phyloP scores from a whole-genome alignment of 1,140 invertebrate genomes.

The Ceratosolen fusciceps region DNA sequence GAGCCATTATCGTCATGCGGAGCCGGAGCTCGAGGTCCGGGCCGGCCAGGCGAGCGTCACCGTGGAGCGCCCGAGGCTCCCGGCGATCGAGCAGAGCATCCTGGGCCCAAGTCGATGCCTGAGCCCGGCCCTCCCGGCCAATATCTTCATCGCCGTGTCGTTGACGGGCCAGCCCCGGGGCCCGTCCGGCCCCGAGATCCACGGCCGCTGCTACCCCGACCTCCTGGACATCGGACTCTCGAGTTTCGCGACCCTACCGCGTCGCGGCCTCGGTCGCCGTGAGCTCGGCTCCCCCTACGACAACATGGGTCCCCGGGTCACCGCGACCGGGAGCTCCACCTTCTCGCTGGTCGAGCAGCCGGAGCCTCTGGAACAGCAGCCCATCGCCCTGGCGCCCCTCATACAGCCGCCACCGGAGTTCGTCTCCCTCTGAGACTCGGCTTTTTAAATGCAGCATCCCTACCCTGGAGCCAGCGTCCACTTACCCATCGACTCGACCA shows the following conservation, averaged over 20 bases:
- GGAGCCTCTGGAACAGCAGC: slow-evolving; percentile 66
- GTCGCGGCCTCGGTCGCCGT: slow-evolving; percentile 63
- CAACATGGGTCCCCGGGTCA: slow-evolving; percentile 90
- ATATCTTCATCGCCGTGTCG: slow-evolving; percentile 83
- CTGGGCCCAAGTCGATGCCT: slow-evolving; percentile 60
- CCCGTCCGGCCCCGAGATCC: background rate
- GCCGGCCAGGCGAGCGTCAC: slow-evolving; percentile 78
- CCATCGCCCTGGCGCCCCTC: slow-evolving; percentile 65
- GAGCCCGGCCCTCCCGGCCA: slow-evolving; percentile 73
- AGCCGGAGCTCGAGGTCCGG: background rate
- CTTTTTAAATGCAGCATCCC: too few species aligned
- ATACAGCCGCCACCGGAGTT: slow-evolving; percentile 72
- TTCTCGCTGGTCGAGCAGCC: slow-evolving; percentile 80
- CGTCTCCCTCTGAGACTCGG: slow-evolving; percentile 61
- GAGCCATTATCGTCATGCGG: slow-evolving; percentile 28
- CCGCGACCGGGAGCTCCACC: slow-evolving; percentile 86
- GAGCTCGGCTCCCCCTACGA: slow-evolving; percentile 78
- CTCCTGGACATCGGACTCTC: slow-evolving; percentile 75
- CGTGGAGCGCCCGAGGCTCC: slow-evolving; percentile 77
- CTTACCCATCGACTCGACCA: too few species aligned
- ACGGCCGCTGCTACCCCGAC: slow-evolving; percentile 80
- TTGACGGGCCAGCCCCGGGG: slow-evolving; percentile 72
- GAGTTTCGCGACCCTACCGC: slow-evolving; percentile 76
- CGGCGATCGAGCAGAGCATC: slow-evolving; percentile 60
- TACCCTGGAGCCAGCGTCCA: too few species aligned